Evolutionary conservation across 2,888 invertebrate genomes (phyloP), one percentile per base, ranked within the genome.

Genomic region (Callinectes sapidus): DNA sequence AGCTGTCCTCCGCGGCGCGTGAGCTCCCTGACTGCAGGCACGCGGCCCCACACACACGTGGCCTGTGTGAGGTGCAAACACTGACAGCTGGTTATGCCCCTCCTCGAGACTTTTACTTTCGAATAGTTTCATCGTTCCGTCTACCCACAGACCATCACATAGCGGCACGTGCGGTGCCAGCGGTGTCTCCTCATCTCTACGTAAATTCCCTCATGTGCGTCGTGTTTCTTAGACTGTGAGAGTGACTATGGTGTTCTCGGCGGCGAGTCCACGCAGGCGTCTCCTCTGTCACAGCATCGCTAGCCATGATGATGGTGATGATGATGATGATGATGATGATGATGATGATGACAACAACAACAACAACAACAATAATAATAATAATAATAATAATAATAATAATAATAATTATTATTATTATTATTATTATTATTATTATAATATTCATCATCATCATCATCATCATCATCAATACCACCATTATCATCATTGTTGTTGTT

Each of bases 51-150:
- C 71, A 71, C n/a, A 71, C 71, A 71, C 71, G 28, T 71, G 71
- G 28, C 28, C 71, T 23, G n/a, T 71, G 71, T 71, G n/a, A 71
- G 28, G 71, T 71, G 71, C 28, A 28, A 71, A 71, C 28, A 71
- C 23, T 61, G 71, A 28, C 71, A 28, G 71, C n/a, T 71, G 13
- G 71, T 71, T 28, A 71, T 28, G 71, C 71, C 23, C 61, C 61
- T 71, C 28, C 71, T 71, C 13, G 28, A 28, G 10, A n/a, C 13
- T n/a, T 28, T 71, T 28, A 71, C 71, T 71, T n/a, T 71, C 28
- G 71, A 71, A 71, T 71, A 28, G n/a, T n/a, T 71, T 71, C 71
- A n/a, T n/a, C 71, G 71, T 71, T 28, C 71, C 71, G 23, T 71
- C 71, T 71, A 28, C 71, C n/a, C 71, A 23, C 28, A 28, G 28